Conservation (phyloP, 2,888 invertebrate species). For the Sphaeridia pumilis region DNA sequence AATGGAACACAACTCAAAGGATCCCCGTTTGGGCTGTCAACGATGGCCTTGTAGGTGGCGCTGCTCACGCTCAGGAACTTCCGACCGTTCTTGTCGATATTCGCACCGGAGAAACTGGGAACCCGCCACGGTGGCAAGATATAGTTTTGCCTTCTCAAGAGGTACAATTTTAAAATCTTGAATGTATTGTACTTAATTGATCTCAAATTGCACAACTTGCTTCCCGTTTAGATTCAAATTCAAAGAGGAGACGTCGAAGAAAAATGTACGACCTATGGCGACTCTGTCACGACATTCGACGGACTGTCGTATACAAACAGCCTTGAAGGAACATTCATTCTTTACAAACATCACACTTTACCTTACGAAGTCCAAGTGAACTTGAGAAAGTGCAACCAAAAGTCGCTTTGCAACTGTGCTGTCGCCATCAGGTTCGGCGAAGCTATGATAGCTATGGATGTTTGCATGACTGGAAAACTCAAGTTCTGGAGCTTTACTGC, state of each 20-base stretch:
- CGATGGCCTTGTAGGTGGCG: conserved; percentile 33
- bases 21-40: conserved; percentile 35
- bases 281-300: conserved; percentile 36
- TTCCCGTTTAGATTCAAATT: conserved; percentile 24
- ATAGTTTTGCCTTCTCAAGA: conserved; percentile 30
- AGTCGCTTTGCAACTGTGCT: conserved; percentile 31
- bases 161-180: conserved; percentile 17
- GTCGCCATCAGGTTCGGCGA: conserved; percentile 35
- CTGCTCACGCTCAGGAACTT: conserved; percentile 11
- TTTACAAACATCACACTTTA: conserved; percentile 34
- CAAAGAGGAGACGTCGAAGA: conserved; percentile 32
- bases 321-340: conserved; percentile 35
- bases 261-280: conserved; percentile 29
- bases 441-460: conserved; percentile 30
- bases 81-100: conserved; percentile 28
- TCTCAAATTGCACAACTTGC: neutral
- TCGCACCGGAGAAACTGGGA: conserved; percentile 26
- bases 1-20: conserved; percentile 36
- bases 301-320: conserved; percentile 30
- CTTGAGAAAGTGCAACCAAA: conserved; percentile 28
- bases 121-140: conserved; percentile 34
- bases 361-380: conserved; percentile 36
- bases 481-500: conserved; percentile 34
- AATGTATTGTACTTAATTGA: neutral
- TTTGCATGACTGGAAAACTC: conserved; percentile 29